A percentile compares a stretch with the other conserved stretches of the same genome.
Evolutionary conservation across 1,140 invertebrate genomes (phyloP).

Genomic region (Sitophilus oryzae): DNA sequence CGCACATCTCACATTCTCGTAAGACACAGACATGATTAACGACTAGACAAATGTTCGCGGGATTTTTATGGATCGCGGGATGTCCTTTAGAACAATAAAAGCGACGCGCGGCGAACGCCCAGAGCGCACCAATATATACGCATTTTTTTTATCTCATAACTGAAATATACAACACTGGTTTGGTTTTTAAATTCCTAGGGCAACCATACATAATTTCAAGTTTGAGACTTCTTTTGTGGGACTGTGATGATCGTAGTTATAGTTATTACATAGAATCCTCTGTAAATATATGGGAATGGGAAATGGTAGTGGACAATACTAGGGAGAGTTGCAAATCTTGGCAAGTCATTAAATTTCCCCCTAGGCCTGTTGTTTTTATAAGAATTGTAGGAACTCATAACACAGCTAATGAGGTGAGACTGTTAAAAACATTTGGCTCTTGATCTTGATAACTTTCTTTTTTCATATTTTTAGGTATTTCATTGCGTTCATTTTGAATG

Average conservation of each 20-base stretch:
- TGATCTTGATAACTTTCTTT: background rate
- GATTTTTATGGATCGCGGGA: too few relatives aligned
- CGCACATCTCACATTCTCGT: too few relatives aligned
- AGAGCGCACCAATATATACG: too few relatives aligned
- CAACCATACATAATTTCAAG: slow-evolving; percentile 93
- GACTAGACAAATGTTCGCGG: background rate
- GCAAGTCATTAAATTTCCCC: slow-evolving; percentile 82
- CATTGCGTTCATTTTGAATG: slow-evolving; percentile 98
- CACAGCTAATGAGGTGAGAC: slow-evolving; percentile 87
- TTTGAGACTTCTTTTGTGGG: slow-evolving; percentile 91
- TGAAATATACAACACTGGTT: too few relatives aligned
- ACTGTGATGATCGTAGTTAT: slow-evolving; percentile 94
- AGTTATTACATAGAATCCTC: slow-evolving; percentile 96
- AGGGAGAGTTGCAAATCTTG: slow-evolving; percentile 78
- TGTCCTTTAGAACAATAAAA: too few relatives aligned
- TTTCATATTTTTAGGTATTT: slow-evolving; percentile 66
- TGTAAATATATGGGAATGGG: slow-evolving; percentile 86
- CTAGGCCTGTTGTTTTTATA: slow-evolving; percentile 85
- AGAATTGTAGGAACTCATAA: slow-evolving; percentile 92
- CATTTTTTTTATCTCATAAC: too few relatives aligned
- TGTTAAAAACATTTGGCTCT: background rate
- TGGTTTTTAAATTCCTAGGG: slow-evolving; percentile 32
- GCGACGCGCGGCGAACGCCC: too few relatives aligned
- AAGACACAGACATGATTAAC: too few relatives aligned
- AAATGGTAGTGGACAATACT: slow-evolving; percentile 73